Conservation (phyloP, 64 coral and sea anemone species). For the Pocillopora verrucosa region DNA sequence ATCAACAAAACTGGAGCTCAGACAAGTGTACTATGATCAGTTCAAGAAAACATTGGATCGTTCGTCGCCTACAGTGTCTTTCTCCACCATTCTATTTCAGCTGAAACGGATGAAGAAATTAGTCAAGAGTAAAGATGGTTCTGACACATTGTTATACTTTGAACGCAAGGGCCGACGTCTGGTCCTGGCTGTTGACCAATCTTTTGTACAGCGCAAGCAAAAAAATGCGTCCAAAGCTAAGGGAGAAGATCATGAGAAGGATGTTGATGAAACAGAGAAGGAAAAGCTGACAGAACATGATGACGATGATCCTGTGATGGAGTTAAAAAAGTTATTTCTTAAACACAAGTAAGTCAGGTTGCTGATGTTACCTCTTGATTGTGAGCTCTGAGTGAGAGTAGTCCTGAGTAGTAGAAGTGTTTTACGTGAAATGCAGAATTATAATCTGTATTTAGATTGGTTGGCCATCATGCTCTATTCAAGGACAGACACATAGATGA, state of each 20-base stretch:
- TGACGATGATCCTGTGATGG: background rate
- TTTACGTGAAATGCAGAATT: no score
- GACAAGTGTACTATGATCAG: slow-evolving; percentile 50
- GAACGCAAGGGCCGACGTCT: slow-evolving; percentile 52
- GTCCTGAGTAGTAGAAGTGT: no score
- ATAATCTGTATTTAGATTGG: no score
- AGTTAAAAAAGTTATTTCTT: slow-evolving; percentile 51
- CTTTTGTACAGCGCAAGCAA: slow-evolving; percentile 46
- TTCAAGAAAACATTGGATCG: slow-evolving; percentile 44
- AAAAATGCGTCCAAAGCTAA: background rate
- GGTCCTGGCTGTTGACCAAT: slow-evolving; percentile 63
- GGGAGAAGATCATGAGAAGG: slow-evolving; percentile 17
- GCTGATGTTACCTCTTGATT: no score
- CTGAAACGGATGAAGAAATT: slow-evolving; percentile 61
- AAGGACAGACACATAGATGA: no score
- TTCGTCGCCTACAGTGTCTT: slow-evolving; percentile 14
- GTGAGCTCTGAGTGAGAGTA: no score
- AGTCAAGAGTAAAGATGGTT: slow-evolving; percentile 42
- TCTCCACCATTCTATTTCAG: slow-evolving; percentile 49
- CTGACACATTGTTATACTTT: slow-evolving; percentile 43
- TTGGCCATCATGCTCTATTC: no score
- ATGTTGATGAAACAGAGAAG: slow-evolving; percentile 17
- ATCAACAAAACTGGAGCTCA: slow-evolving; percentile 28
- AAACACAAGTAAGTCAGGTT: slow-evolving; percentile 42
- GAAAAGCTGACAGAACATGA: background rate